Evolutionary conservation across 64 coral and sea anemone genomes (phyloP).

Genomic region (Dendronephthya gigantea): DNA sequence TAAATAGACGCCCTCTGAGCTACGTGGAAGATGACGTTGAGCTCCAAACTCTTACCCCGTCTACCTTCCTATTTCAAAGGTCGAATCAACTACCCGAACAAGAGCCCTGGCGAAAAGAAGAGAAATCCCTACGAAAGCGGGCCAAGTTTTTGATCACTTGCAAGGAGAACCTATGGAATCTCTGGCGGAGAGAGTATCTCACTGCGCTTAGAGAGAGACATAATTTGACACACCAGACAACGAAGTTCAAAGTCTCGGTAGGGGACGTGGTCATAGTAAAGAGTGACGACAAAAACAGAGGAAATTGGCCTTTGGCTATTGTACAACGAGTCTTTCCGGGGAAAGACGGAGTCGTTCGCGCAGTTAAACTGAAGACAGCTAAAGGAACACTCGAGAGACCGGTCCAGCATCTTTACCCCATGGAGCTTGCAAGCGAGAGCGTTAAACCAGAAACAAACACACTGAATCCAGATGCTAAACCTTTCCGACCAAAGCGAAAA

Average conservation of each 20-base stretch:
- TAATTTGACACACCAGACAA: slow-evolving; percentile 26
- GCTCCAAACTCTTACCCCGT: slow-evolving; percentile 8
- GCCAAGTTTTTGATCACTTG: slow-evolving; percentile 14
- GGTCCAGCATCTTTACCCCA: slow-evolving; percentile 28
- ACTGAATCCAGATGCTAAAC: slow-evolving; percentile 13
- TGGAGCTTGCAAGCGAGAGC: slow-evolving; percentile 22
- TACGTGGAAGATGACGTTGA: slow-evolving; percentile 39
- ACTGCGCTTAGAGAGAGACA: slow-evolving; percentile 37
- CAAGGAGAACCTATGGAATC: slow-evolving; percentile 21
- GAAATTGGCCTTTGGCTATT: slow-evolving; percentile 29
- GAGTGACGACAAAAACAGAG: slow-evolving; percentile 30
- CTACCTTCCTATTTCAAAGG: slow-evolving; percentile 19
- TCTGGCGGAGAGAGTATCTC: slow-evolving; percentile 33
- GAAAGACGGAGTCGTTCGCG: slow-evolving; percentile 18
- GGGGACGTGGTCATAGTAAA: slow-evolving; percentile 32
- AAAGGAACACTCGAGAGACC: slow-evolving; percentile 31
- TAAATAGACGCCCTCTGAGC: slow-evolving; percentile 24
- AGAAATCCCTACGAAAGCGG: neutral
- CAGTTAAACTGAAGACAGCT: slow-evolving; percentile 16
- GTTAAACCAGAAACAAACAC: neutral
- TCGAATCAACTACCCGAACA: neutral
- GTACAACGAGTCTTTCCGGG: slow-evolving; percentile 24
- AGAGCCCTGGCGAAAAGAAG: neutral
- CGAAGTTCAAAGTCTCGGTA: neutral
- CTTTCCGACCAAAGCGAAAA: slow-evolving; percentile 12